These are phyloP conservation scores for Drosophila bocki DNA, from an alignment of 1,140 invertebrate species.

Conservation along the genomic window DNA sequence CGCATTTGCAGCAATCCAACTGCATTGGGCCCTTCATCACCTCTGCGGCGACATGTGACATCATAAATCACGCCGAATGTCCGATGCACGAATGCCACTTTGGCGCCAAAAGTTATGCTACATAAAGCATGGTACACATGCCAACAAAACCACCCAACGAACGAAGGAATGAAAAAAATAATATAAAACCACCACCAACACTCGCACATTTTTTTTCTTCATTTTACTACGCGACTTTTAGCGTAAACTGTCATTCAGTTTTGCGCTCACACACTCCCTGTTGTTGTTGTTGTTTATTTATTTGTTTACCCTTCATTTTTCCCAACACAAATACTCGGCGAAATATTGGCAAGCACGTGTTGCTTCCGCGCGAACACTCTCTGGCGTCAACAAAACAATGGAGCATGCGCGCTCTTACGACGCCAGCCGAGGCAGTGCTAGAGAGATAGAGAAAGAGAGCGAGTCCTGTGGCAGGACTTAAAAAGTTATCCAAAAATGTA, in stretches of 20 bases:
- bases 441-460: not conserved
- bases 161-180: not conserved
- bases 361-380: slow-evolving; percentile 50
- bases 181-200: slow-evolving; percentile 14
- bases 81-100: slow-evolving; percentile 57
- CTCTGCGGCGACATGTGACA: slow-evolving; percentile 57
- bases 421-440: slow-evolving; percentile 19
- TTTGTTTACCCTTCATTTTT: slow-evolving; percentile 63
- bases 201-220: slow-evolving; percentile 1
- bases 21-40: slow-evolving; percentile 55
- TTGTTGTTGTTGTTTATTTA: slow-evolving; percentile 59
- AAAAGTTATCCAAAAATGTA: slow-evolving; percentile 56
- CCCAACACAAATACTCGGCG: slow-evolving; percentile 13
- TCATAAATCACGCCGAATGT: slow-evolving; percentile 55
- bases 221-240: slow-evolving; percentile 66
- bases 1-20: slow-evolving; percentile 28
- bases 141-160: slow-evolving; percentile 19
- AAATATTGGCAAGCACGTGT: slow-evolving; percentile 63
- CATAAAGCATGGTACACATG: slow-evolving; percentile 56
- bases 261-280: slow-evolving; percentile 33
- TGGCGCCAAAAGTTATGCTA: slow-evolving; percentile 75
- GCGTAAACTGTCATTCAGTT: slow-evolving; percentile 73
- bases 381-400: slow-evolving; percentile 53
- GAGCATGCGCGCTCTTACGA: slow-evolving; percentile 68
- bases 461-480: slow-evolving; percentile 25